phyloP scores from a whole-genome alignment of 2,797 vertebrate species.

The Nyctibius grandis region DNA sequence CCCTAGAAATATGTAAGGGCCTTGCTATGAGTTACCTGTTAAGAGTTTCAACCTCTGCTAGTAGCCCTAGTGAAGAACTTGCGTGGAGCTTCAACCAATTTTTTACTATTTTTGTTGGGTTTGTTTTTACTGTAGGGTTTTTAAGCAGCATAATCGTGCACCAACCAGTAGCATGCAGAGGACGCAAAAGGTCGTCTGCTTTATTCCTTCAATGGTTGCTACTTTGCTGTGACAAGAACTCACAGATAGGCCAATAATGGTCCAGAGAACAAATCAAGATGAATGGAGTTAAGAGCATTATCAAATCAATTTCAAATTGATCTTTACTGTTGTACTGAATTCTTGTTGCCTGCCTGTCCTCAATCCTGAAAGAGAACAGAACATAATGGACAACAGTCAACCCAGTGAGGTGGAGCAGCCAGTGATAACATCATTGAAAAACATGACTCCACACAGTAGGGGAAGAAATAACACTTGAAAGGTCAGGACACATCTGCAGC shows the following conservation, averaged over 20 bases:
- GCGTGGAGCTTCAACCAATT: not conserved
- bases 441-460: not conserved
- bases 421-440: not conserved
- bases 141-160: not conserved
- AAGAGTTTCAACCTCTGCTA: not conserved
- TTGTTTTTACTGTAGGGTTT: not conserved
- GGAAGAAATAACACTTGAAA: not conserved
- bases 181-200: not conserved
- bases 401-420: not conserved
- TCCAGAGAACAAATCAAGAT: not conserved
- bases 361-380: not conserved
- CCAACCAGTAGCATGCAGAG: not conserved
- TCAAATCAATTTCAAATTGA: not conserved
- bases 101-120: not conserved
- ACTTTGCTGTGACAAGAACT: not conserved
- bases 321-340: not conserved
- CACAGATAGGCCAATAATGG: not conserved
- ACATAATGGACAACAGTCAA: not conserved
- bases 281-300: not conserved
- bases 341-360: not conserved
- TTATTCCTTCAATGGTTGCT: not conserved
- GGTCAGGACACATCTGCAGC: not conserved
- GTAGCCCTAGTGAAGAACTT: not conserved
- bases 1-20: not conserved
- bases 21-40: not conserved